A percentile compares a stretch with the other conserved stretches of the same genome.
Conservation (phyloP, 2,888 invertebrate species). For the Yponomeuta evonymella region DNA sequence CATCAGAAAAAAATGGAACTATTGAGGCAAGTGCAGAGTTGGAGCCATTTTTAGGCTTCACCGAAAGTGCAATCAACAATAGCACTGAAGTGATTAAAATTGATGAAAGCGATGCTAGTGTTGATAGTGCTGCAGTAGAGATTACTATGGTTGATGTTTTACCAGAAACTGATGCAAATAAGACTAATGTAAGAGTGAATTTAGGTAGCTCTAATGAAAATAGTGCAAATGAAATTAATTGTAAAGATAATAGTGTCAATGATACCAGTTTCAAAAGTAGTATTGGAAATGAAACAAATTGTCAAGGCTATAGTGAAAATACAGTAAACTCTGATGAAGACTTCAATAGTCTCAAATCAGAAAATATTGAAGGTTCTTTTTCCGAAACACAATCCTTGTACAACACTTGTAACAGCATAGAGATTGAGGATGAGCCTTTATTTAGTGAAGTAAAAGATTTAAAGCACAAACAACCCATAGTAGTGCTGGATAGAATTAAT, state of each 20-base stretch:
- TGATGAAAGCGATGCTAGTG: conserved; percentile 17
- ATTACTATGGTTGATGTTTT: background rate
- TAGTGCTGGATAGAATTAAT: conserved; percentile 44
- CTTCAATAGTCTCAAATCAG: background rate
- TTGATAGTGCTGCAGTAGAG: conserved; percentile 4
- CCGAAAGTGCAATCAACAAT: conserved; percentile 8
- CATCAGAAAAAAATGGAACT: background rate
- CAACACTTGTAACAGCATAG: conserved; percentile 51
- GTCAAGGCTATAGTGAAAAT: too few species aligned
- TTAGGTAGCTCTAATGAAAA: background rate
- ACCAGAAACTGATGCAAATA: conserved; percentile 4
- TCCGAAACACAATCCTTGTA: conserved; percentile 43
- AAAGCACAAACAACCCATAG: conserved; percentile 18
- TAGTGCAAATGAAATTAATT: conserved; percentile 36
- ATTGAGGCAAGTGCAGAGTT: background rate
- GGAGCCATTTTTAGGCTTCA: conserved; percentile 27
- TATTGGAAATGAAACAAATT: too few species aligned
- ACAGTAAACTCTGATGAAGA: too few species aligned
- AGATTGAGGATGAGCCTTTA: background rate
- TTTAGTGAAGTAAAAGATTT: conserved; percentile 15
- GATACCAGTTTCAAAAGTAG: background rate
- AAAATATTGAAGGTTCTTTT: background rate
- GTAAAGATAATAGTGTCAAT: background rate
- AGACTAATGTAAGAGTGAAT: background rate
- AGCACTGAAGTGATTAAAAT: conserved; percentile 16